These are phyloP conservation scores for Lepisosteus oculatus DNA, from an alignment of 2,113 vertebrate species.

Conservation along the genomic window DNA sequence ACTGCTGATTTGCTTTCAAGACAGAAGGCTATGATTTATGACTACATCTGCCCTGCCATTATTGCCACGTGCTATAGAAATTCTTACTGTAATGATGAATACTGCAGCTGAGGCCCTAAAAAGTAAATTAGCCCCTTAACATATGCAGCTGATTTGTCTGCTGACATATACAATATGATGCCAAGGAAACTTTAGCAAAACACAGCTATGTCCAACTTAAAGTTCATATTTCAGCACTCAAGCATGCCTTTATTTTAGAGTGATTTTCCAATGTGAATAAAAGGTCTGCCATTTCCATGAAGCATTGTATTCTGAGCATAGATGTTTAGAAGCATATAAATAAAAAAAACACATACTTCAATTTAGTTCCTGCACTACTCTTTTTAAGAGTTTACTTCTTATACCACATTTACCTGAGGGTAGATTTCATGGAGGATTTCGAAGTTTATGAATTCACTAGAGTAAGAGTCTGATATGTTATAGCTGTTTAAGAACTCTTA, in stretches of 20 bases:
- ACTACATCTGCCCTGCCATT: conserved; percentile 42
- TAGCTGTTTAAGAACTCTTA: conserved; percentile 5
- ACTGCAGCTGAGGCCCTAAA: background rate
- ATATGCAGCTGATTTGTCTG: conserved; percentile 1
- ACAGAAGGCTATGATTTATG: conserved; percentile 46
- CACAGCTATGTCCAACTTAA: background rate
- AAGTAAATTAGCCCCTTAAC: background rate
- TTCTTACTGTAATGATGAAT: background rate
- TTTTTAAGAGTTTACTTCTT: background rate
- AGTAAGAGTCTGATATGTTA: background rate
- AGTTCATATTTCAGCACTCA: no score
- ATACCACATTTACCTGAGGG: conserved; percentile 4
- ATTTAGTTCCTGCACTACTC: background rate
- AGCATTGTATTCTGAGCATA: background rate
- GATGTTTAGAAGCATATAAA: background rate
- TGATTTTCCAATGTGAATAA: background rate
- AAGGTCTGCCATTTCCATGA: background rate
- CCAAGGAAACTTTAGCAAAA: background rate
- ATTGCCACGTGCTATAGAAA: conserved; percentile 19
- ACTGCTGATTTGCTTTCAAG: conserved; percentile 41
- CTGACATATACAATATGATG: background rate
- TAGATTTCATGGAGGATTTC: background rate
- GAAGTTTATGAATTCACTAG: background rate
- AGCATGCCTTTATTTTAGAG: no score
- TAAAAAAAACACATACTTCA: background rate